Percentiles rank a stretch among this genome's conserved stretches.
Evolutionary conservation across 2,113 vertebrate genomes (phyloP).

Genomic region (Bothrops jararaca): DNA sequence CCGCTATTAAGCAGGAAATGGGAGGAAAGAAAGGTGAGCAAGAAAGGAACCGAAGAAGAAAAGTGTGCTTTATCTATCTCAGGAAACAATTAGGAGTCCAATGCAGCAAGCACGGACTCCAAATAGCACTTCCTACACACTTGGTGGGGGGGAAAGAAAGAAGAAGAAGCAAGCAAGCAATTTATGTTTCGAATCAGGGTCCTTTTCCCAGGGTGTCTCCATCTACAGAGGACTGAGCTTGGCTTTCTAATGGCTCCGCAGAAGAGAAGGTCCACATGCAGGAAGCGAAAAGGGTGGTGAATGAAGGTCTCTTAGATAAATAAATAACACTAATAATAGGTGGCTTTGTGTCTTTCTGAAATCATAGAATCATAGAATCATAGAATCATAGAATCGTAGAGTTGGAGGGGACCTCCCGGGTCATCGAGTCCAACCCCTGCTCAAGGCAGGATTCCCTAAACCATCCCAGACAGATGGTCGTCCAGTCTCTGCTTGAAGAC

Average conservation of each 20-base stretch:
- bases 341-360: neutral
- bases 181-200: slow-evolving; percentile 29
- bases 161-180: neutral
- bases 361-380: too few relatives aligned
- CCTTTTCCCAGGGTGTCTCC: neutral
- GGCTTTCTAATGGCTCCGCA: slow-evolving; percentile 19
- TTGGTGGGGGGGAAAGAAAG: neutral
- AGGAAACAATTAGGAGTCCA: slow-evolving; percentile 35
- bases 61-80: slow-evolving; percentile 27
- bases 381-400: too few relatives aligned
- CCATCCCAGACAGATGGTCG: too few relatives aligned
- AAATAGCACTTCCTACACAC: slow-evolving; percentile 41
- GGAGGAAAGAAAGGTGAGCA: neutral
- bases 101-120: slow-evolving; percentile 29
- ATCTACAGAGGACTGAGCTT: neutral
- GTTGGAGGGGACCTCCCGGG: too few relatives aligned
- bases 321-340: neutral
- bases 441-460: too few relatives aligned
- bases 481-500: too few relatives aligned
- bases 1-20: slow-evolving; percentile 24
- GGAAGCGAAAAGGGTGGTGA: neutral
- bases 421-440: too few relatives aligned
- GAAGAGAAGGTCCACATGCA: neutral
- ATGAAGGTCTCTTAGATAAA: neutral
- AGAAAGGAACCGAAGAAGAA: neutral